Evolutionary conservation across 2,888 invertebrate species (phyloP), one percentile per base, ranked within the genome.

Genomic region (Synanthedon andrenaeformis): DNA sequence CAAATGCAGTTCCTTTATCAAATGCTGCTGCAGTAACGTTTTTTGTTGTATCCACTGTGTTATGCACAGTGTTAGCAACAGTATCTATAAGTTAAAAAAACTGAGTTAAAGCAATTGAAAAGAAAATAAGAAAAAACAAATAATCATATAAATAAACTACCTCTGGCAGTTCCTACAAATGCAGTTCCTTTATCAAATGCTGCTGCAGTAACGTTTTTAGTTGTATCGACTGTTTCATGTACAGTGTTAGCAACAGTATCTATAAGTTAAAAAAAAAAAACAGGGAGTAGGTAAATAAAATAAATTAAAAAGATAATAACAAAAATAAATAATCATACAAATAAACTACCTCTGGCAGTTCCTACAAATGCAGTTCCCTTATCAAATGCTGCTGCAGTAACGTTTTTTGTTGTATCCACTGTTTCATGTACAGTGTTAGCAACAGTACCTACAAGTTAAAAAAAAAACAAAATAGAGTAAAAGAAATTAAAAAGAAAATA

Each of bases 351-450:
- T 70, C 65, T 72, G 56, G 72, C 70, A 49, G 64, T 58, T 54
- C 66, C 72, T 42, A 67, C 58, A 23, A 69, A 53, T 8, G 66
- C 58, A 55, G 68, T 62, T 54, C 76, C 59, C 58, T 70, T 74
- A 13, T 74, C 73, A 54, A 72, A 63, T 13, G 71, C 72, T 2
- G 71, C 60, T 12, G 72, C 56, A 0, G 74, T 71, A 11, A 65
- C 65, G 58, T 70, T 74, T 60, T 76, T 77, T 11, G 74, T 73
- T 14, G 67, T 67, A 41, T 78, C 75, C 62, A 75, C 66, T 49
- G 71, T 72, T 53, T 56, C 61, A 45, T 66, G 1, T 23, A 23
- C 58, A 14, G 59, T 56, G 51, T 53, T 56, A 35, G 55, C 52
- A 55, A 59, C 54, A 13, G 59, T 55, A 52, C 57, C 61, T 56